A percentile compares a stretch with the other conserved stretches of the same genome.
Conservation (phyloP, 2,888 invertebrate genomes). For the Adineta ricciae region DNA sequence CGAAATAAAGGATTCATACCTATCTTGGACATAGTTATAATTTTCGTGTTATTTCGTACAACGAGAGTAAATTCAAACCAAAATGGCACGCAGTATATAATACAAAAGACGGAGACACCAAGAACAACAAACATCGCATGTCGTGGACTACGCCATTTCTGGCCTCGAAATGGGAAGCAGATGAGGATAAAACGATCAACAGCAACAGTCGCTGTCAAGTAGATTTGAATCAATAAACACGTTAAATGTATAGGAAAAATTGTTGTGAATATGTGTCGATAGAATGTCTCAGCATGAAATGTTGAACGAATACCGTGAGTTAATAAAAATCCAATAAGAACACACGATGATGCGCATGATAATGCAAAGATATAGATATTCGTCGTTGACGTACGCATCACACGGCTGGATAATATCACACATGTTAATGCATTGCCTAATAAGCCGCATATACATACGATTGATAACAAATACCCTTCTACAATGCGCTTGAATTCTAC, state of each 20-base stretch:
- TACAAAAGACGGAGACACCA: neutral
- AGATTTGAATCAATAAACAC: neutral
- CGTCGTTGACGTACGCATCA: neutral
- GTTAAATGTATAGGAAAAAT: neutral
- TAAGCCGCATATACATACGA: slow-evolving; percentile 2
- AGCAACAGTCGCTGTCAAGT: slow-evolving; percentile 11
- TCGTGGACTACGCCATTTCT: slow-evolving; percentile 10
- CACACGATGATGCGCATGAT: neutral
- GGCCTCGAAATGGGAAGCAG: neutral
- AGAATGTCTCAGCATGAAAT: slow-evolving; percentile 1
- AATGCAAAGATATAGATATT: slow-evolving; percentile 7
- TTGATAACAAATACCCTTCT: neutral
- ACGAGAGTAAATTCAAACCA: neutral
- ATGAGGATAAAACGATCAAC: slow-evolving; percentile 7
- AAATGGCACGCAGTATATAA: neutral
- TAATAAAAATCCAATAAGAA: slow-evolving; percentile 1
- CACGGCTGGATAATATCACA: neutral
- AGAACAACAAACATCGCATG: neutral
- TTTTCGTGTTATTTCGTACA: neutral
- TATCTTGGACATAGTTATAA: neutral
- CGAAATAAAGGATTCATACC: neutral
- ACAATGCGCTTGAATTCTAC: neutral
- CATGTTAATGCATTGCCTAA: slow-evolving; percentile 6
- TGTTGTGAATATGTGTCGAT: neutral
- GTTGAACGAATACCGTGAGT: neutral